These are phyloP conservation scores for Folsomia manolachei DNA, from an alignment of 2,888 invertebrate genomes.

Conservation along the genomic window DNA sequence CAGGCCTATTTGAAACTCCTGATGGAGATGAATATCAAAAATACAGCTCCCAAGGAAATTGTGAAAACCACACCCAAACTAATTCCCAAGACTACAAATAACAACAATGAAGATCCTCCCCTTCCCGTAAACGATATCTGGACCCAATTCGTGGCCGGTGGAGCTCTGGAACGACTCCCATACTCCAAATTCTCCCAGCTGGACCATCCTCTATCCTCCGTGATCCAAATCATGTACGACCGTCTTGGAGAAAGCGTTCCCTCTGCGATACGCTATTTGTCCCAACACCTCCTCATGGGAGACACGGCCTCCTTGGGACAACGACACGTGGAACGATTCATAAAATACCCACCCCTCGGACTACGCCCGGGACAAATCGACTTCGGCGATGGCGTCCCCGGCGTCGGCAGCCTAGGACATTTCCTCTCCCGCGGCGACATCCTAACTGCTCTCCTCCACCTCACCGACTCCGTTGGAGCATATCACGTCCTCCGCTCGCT, in stretches of 20 bases:
- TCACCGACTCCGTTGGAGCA: not conserved
- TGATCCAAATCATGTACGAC: not conserved
- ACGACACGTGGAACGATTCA: not conserved
- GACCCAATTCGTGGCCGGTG: not conserved
- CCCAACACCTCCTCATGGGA: not conserved
- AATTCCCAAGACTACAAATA: not conserved
- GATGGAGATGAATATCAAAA: not conserved
- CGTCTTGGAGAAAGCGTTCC: not conserved
- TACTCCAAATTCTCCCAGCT: not conserved
- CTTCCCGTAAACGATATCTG: not conserved
- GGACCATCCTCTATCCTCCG: not conserved
- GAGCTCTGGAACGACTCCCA: not conserved
- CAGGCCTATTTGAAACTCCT: not conserved
- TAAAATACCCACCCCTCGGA: slow-evolving; percentile 2
- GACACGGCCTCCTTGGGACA: not conserved
- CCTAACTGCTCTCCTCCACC: slow-evolving; percentile 16
- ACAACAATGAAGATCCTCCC: not conserved
- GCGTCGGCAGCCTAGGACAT: not conserved
- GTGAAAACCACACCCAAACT: not conserved
- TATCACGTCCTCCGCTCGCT: not conserved
- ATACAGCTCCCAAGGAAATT: not conserved
- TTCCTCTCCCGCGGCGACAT: slow-evolving; percentile 18
- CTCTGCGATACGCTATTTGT: not conserved
- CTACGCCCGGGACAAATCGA: slow-evolving; percentile 12
- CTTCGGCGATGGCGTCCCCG: not conserved